These are phyloP conservation scores for Sesamia nonagrioides DNA, from an alignment of 1,140 invertebrate genomes.

Conservation along the genomic window DNA sequence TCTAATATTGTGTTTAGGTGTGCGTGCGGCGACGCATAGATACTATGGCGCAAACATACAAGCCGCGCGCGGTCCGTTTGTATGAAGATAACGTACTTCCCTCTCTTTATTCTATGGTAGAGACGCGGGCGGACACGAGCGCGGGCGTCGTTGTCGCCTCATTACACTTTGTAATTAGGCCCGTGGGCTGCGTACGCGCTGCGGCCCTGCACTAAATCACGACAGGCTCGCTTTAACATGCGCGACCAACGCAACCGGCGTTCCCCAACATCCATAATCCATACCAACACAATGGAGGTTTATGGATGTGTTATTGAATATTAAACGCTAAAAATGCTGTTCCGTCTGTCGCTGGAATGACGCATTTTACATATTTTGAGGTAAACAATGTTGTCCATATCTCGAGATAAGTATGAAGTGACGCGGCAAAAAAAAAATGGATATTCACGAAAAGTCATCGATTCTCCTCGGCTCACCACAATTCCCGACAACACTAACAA, in stretches of 20 bases:
- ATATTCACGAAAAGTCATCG: slow-evolving; percentile 50
- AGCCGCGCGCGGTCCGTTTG: no score
- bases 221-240: slow-evolving; percentile 73
- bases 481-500: slow-evolving; percentile 67
- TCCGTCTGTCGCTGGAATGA: slow-evolving; percentile 58
- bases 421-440: slow-evolving; percentile 14
- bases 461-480: slow-evolving; percentile 50
- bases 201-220: slow-evolving; percentile 81
- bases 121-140: slow-evolving; percentile 51
- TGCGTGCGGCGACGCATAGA: no score
- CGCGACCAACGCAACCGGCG: slow-evolving; percentile 60
- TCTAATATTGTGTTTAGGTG: no score
- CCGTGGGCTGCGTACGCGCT: slow-evolving; percentile 70
- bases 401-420: slow-evolving; percentile 57
- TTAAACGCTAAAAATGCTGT: slow-evolving; percentile 69
- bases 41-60: no score
- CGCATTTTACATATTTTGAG: slow-evolving; percentile 66
- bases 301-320: slow-evolving; percentile 82
- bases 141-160: slow-evolving; percentile 68
- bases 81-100: no score
- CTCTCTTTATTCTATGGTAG: no score
- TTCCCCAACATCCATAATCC: slow-evolving; percentile 69
- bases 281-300: slow-evolving; percentile 70
- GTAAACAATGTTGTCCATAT: slow-evolving; percentile 65
- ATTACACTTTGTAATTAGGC: slow-evolving; percentile 85